A percentile compares a stretch with the other conserved stretches of the same genome.
phyloP scores from a whole-genome alignment of 2,888 invertebrate genomes.

The Thecophora atra region DNA sequence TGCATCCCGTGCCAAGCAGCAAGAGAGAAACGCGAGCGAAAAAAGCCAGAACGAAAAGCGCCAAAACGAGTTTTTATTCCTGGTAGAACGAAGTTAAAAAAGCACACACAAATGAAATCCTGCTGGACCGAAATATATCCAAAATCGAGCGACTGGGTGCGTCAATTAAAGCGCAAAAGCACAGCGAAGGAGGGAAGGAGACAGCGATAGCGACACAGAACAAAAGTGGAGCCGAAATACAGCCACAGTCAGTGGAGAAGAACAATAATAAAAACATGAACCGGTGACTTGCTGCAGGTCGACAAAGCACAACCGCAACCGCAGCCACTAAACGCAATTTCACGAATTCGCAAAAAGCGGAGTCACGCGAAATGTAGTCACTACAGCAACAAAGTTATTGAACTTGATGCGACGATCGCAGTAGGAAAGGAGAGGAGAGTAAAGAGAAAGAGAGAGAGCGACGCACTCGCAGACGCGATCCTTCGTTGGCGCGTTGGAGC shows the following conservation, averaged over 20 bases:
- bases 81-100: neutral
- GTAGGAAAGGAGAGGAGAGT: neutral
- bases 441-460: neutral
- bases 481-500: neutral
- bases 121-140: neutral
- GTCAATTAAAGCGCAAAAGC: slow-evolving; percentile 40
- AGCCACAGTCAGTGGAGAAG: neutral
- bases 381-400: slow-evolving; percentile 26
- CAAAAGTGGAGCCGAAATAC: neutral
- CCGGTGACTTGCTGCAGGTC: slow-evolving; percentile 20
- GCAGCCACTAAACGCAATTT: slow-evolving; percentile 11
- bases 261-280: neutral
- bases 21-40: neutral
- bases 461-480: slow-evolving; percentile 29
- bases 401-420: slow-evolving; percentile 23
- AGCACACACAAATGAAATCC: neutral
- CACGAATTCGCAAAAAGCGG: slow-evolving; percentile 20
- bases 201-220: too few species aligned
- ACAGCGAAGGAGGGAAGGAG: neutral
- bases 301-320: neutral
- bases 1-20: neutral
- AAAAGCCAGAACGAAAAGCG: neutral
- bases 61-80: neutral
- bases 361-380: neutral
- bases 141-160: slow-evolving; percentile 33